These are phyloP conservation scores for Acromyrmex heyeri DNA, from an alignment of 1,140 invertebrate genomes.

Conservation along the genomic window DNA sequence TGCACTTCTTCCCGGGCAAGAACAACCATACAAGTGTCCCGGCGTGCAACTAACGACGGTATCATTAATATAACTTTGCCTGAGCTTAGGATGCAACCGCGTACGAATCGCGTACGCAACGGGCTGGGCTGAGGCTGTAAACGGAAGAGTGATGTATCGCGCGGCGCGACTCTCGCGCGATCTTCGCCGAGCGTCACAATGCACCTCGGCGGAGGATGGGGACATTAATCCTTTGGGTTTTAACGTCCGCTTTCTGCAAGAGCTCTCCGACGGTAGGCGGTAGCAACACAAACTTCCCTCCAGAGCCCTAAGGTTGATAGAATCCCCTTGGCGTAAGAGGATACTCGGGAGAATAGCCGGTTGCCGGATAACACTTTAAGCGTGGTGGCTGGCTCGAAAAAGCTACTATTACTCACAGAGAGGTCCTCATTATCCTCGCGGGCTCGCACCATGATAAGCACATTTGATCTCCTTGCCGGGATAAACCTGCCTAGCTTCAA, in stretches of 20 bases:
- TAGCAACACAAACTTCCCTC: constrained; percentile 44
- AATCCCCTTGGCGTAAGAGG: constrained; percentile 41
- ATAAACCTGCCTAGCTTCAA: constrained; percentile 22
- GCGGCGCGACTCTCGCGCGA: constrained; percentile 24
- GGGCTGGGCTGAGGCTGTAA: constrained; percentile 1
- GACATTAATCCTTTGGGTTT: constrained; percentile 66
- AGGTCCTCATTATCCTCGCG: constrained; percentile 60
- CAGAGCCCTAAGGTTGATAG: background rate
- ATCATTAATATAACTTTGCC: constrained; percentile 69
- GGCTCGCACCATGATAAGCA: constrained; percentile 19
- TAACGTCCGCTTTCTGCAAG: constrained; percentile 53
- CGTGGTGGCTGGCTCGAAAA: constrained; percentile 29
- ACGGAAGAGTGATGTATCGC: constrained; percentile 64
- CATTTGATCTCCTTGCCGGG: background rate
- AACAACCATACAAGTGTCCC: constrained; percentile 67
- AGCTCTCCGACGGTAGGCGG: constrained; percentile 17
- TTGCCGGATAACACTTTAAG: constrained; percentile 46
- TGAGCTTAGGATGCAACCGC: constrained; percentile 54
- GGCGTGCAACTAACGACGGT: constrained; percentile 63
- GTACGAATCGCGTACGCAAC: constrained; percentile 49
- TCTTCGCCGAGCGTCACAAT: constrained; percentile 63
- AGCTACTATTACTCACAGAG: constrained; percentile 61
- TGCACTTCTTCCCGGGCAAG: constrained; percentile 46
- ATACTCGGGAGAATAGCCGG: constrained; percentile 28
- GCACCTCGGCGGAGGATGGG: constrained; percentile 53